A percentile compares a stretch with the other conserved stretches of the same genome.
phyloP scores from a whole-genome alignment of 2,797 vertebrate genomes.

The Acridotheres tristis region DNA sequence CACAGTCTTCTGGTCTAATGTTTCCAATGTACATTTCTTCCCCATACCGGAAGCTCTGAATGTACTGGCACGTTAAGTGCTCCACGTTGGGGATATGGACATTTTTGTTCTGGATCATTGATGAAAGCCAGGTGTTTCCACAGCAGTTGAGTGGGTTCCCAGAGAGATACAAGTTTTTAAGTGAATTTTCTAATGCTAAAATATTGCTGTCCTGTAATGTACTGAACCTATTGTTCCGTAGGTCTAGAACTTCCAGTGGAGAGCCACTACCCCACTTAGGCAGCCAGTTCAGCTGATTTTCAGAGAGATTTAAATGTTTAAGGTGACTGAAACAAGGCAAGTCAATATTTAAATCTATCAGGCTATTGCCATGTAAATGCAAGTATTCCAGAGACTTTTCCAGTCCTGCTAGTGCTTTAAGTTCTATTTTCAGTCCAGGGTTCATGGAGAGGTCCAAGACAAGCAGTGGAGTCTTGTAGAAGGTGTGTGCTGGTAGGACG shows the following conservation, averaged over 20 bases:
- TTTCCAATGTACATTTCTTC: constrained; percentile 77
- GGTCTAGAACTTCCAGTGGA: constrained; percentile 80
- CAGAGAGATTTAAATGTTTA: constrained; percentile 85
- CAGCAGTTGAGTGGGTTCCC: constrained; percentile 94
- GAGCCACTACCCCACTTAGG: constrained; percentile 81
- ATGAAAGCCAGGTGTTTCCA: constrained; percentile 82
- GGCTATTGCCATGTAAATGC: constrained; percentile 83
- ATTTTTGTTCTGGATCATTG: constrained; percentile 81
- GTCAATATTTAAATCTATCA: constrained; percentile 79
- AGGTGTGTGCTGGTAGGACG: constrained; percentile 76
- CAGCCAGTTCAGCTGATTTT: constrained; percentile 85
- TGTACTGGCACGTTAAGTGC: constrained; percentile 79
- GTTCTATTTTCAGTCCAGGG: constrained; percentile 79
- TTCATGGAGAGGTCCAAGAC: constrained; percentile 90
- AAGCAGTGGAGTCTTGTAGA: constrained; percentile 80
- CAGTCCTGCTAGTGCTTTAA: constrained; percentile 82
- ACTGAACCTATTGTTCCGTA: constrained; percentile 89
- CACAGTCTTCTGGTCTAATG: constrained; percentile 84
- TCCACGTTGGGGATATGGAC: constrained; percentile 83
- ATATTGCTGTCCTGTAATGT: constrained; percentile 83
- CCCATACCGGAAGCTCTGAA: constrained; percentile 73
- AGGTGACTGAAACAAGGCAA: constrained; percentile 83
- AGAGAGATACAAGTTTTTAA: constrained; percentile 87
- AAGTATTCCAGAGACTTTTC: constrained; percentile 86
- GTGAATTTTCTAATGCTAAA: constrained; percentile 80